Evolutionary conservation across 2,797 vertebrate genomes (phyloP).

Genomic region (Anguilla anguilla): DNA sequence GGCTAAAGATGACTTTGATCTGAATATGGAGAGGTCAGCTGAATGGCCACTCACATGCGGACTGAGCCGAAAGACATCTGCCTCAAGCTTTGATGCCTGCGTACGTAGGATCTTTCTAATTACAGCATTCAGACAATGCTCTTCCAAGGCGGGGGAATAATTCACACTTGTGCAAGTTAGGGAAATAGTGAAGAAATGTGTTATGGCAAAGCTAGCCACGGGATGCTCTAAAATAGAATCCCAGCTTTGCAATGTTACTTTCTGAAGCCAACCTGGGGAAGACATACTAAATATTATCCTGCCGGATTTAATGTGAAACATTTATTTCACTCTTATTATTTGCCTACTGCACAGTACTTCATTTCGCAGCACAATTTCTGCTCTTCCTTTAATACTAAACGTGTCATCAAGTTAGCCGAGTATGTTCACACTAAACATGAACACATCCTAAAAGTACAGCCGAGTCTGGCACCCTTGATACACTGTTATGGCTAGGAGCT

Average conservation of each 20-base stretch:
- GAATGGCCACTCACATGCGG: not conserved
- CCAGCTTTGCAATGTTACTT: not conserved
- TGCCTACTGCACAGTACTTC: not conserved
- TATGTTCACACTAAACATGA: not conserved
- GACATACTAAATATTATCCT: not conserved
- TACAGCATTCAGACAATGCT: not conserved
- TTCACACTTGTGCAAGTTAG: not conserved
- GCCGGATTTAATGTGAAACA: not conserved
- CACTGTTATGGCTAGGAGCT: not conserved
- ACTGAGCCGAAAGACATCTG: not conserved
- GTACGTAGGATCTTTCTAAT: not conserved
- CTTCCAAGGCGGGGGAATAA: not conserved
- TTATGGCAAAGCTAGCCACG: not conserved
- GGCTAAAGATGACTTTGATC: slow-evolving; percentile 4
- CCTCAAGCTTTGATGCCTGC: not conserved
- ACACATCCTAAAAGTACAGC: not conserved
- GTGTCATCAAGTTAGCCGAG: not conserved
- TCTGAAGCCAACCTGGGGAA: not conserved
- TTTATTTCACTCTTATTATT: not conserved
- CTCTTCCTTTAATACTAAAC: not conserved
- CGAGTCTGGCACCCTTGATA: not conserved
- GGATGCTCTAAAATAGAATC: slow-evolving; percentile 5
- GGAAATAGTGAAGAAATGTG: not conserved
- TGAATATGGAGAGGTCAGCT: not conserved
- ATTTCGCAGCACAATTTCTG: not conserved